A percentile compares a stretch with the other conserved stretches of the same genome.
These are phyloP conservation scores for Malachius bipustulatus DNA, from an alignment of 2,888 invertebrate species.

Conservation along the genomic window DNA sequence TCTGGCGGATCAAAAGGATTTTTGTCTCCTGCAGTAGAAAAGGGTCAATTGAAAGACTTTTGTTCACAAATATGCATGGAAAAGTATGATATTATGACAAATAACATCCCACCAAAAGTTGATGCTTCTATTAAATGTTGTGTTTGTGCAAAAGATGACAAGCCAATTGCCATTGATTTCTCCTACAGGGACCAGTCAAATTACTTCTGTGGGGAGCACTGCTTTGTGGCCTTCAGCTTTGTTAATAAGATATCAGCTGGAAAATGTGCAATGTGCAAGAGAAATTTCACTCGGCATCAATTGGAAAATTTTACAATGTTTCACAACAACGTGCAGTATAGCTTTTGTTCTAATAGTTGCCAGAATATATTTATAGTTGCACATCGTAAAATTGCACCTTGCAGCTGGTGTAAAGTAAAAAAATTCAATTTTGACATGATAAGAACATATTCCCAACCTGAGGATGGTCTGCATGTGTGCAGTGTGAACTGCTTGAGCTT, in stretches of 20 bases:
- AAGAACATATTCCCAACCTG: conserved; percentile 36
- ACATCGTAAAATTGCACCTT: conserved; percentile 78
- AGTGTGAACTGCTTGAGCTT: conserved; percentile 82
- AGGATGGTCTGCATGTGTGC: conserved; percentile 71
- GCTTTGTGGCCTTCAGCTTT: conserved; percentile 88
- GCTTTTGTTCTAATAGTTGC: conserved; percentile 84
- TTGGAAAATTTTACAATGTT: conserved; percentile 59
- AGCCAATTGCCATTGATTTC: conserved; percentile 67
- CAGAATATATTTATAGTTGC: conserved; percentile 82
- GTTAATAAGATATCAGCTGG: conserved; percentile 77
- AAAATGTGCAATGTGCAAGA: conserved; percentile 76
- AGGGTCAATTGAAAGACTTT: conserved; percentile 66
- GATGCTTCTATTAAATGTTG: conserved; percentile 59
- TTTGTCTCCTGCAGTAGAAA: conserved; percentile 76
- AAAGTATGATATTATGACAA: conserved; percentile 63
- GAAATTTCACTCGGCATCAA: conserved; percentile 63
- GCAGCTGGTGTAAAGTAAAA: conserved; percentile 91
- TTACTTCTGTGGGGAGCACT: conserved; percentile 79
- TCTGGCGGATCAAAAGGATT: conserved; percentile 62
- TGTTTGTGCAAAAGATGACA: conserved; percentile 62
- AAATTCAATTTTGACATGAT: conserved; percentile 98
- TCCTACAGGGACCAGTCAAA: conserved; percentile 54
- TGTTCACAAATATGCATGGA: conserved; percentile 59
- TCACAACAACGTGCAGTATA: conserved; percentile 52
- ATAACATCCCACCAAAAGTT: conserved; percentile 43